These are phyloP conservation scores for Orthosia incerta DNA, from an alignment of 2,888 invertebrate species.

Conservation along the genomic window DNA sequence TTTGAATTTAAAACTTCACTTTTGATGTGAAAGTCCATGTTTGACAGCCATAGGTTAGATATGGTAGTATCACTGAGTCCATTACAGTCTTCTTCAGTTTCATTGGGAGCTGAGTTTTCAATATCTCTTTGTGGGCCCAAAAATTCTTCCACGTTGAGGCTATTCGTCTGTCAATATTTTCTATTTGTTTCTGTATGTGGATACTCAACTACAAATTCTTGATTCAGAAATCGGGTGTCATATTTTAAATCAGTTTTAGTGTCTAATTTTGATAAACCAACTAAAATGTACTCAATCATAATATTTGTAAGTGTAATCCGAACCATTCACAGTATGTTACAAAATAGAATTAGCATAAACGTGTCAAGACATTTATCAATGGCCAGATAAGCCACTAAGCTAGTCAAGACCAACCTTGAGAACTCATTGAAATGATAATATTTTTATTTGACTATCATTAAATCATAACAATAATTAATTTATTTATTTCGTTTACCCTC, in stretches of 20 bases:
- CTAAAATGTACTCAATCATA: not conserved
- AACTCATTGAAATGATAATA: conserved; percentile 13
- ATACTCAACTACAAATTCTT: too few species aligned
- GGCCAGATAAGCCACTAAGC: conserved; percentile 12
- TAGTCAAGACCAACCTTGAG: conserved; percentile 22
- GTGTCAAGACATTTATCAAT: not conserved
- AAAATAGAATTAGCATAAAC: conserved; percentile 11
- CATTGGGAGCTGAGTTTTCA: not conserved
- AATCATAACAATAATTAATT: conserved; percentile 6
- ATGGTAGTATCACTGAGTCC: too few species aligned
- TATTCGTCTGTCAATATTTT: not conserved
- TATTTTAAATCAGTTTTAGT: not conserved
- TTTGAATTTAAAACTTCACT: too few species aligned
- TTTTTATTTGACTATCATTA: not conserved
- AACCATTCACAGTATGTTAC: not conserved
- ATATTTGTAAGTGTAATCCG: not conserved
- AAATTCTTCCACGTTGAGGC: not conserved
- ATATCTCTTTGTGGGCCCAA: not conserved
- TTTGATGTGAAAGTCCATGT: too few species aligned
- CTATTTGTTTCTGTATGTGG: not conserved
- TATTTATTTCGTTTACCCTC: too few species aligned
- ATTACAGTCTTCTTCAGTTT: too few species aligned
- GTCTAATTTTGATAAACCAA: not conserved
- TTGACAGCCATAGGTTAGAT: too few species aligned
- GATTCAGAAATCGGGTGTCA: too few species aligned